Evolutionary conservation across 2,113 vertebrate species (phyloP).

Genomic region (Lucifuga dentata): DNA sequence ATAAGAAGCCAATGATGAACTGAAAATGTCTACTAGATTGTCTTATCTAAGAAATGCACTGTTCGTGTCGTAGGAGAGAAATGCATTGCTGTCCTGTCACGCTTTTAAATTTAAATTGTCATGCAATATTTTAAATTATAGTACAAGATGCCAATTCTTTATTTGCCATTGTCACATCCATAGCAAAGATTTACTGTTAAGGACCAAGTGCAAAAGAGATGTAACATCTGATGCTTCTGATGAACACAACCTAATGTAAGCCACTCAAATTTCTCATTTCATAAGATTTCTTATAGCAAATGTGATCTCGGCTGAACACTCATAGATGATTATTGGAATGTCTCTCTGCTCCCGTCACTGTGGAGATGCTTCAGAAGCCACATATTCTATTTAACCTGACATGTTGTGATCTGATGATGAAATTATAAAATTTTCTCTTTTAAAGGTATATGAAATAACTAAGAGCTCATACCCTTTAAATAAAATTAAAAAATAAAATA

Average conservation of each 20-base stretch:
- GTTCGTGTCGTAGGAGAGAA: not conserved
- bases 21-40: constrained; percentile 16
- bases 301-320: constrained; percentile 28
- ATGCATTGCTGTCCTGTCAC: too few species aligned
- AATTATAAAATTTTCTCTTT: too few species aligned
- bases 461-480: too few species aligned
- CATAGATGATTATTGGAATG: constrained; percentile 31
- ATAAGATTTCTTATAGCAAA: not conserved
- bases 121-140: constrained; percentile 31
- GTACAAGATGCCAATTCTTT: constrained; percentile 19
- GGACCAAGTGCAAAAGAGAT: constrained; percentile 75
- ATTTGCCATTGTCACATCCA: constrained; percentile 27
- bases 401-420: too few species aligned
- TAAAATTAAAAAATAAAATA: too few species aligned
- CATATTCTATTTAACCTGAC: too few species aligned
- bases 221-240: constrained; percentile 41
- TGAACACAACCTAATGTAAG: constrained; percentile 13
- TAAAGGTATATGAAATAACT: too few species aligned
- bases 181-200: constrained; percentile 20
- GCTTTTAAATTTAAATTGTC: too few species aligned
- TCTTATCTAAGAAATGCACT: constrained; percentile 41
- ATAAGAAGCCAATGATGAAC: too few species aligned
- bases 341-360: constrained; percentile 46
- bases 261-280: not conserved
- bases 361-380: constrained; percentile 66